Base-by-base conservation (phyloP, 1,140 invertebrate genomes). In the Oedothorax gibbosus region DNA sequence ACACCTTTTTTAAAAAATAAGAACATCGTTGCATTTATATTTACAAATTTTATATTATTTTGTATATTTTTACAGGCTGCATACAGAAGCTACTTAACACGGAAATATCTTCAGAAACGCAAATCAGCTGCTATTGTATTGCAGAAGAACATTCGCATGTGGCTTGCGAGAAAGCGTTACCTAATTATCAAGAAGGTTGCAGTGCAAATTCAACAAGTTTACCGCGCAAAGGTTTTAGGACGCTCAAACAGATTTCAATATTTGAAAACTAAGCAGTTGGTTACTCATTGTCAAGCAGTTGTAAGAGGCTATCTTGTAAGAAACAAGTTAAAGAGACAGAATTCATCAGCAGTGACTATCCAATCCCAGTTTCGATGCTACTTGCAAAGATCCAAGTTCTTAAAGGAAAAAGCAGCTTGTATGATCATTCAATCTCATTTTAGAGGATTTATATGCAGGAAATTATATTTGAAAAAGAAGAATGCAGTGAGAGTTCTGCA, bases 131-230 rank as follows among this genome's bases (percentile, higher is more conserved):
- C 57, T 79, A 14, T 79, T 7, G 10, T 73, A 15, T 53, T 85
- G 14, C 84, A 85, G 64, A 69, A 51, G 18, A 12, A 64, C 65
- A 12, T 65, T 20, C 18, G 76, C 20, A 71, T 62, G 62, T 72
- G 60, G 20, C 14, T 64, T 50, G 35, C 20, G 18, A 56, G 53
- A 20, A 78, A 85, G 51, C 53, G 53, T 5, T 85, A 62, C 50
- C 21, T 50, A 7, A 62, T 21, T 6, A 0, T 64, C 3, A n/a
- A 21, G 56, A 71, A 20, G 15, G 20, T 64, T n/a, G 50, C 56
- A 10, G 62, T 85, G 7, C 12, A 68, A 20, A n/a, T 85, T 10
- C 83, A 85, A 49, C 21, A 15, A 51, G 18, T 51, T 18, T 77
- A 65, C 73, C 69, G 54, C 49, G 83, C 83, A 7, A 35, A 1